These are phyloP conservation scores for Fundulus diaphanus DNA, from an alignment of 2,797 vertebrate genomes.

Conservation along the genomic window DNA sequence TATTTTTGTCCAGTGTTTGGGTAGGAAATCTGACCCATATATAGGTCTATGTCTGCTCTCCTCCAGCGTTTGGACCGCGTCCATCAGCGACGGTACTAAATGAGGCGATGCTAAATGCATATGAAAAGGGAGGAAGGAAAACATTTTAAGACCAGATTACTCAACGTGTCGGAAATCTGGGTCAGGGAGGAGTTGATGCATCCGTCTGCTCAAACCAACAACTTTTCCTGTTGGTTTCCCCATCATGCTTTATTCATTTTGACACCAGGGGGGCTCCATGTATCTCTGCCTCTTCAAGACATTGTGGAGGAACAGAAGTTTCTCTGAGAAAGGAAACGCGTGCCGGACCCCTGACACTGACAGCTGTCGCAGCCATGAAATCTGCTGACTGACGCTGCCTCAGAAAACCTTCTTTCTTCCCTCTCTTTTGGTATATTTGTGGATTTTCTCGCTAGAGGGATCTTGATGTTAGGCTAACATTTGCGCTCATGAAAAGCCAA, in stretches of 20 bases:
- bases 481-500: neutral
- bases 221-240: slow-evolving; percentile 47
- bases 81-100: slow-evolving; percentile 20
- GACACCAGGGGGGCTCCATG: slow-evolving; percentile 41
- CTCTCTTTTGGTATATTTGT: slow-evolving; percentile 12
- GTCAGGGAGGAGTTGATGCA: slow-evolving; percentile 61
- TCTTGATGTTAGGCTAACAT: neutral
- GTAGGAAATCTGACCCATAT: neutral
- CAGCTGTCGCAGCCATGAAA: slow-evolving; percentile 49
- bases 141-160: slow-evolving; percentile 40
- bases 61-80: neutral
- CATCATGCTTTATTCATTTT: slow-evolving; percentile 71
- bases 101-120: slow-evolving; percentile 18
- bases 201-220: slow-evolving; percentile 56
- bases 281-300: slow-evolving; percentile 42
- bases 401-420: slow-evolving; percentile 2
- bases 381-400: slow-evolving; percentile 25
- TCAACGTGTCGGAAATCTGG: slow-evolving; percentile 55
- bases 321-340: slow-evolving; percentile 27
- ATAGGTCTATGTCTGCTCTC: neutral
- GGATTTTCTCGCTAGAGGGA: neutral
- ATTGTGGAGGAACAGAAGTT: slow-evolving; percentile 45
- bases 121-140: slow-evolving; percentile 20
- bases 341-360: slow-evolving; percentile 37
- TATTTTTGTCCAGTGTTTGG: neutral